Percentiles rank a stretch among this genome's conserved stretches.
Evolutionary conservation across 2,113 vertebrate genomes (phyloP).

Genomic region (Chaetodon trifascialis): DNA sequence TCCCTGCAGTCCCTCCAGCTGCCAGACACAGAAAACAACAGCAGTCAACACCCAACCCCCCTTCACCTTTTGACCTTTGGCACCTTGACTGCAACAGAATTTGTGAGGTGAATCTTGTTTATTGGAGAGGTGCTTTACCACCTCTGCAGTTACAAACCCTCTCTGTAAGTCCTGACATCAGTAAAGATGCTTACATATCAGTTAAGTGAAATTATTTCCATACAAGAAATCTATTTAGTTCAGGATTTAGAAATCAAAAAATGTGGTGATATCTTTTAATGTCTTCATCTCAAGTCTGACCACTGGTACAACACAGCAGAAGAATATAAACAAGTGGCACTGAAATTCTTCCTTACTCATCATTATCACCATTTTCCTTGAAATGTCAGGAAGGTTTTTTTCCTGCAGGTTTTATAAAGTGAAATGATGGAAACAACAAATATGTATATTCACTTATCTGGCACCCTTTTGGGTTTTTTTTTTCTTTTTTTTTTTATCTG

Average conservation of each 20-base stretch:
- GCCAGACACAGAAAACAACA: conserved; percentile 11
- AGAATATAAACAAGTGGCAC: background rate
- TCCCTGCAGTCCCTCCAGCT: conserved; percentile 27
- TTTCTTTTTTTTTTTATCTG: conserved; percentile 10
- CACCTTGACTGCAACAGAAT: conserved; percentile 45
- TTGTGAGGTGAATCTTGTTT: conserved; percentile 35
- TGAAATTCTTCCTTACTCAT: background rate
- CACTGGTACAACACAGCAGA: background rate
- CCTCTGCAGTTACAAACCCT: conserved; percentile 4
- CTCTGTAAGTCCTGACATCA: background rate
- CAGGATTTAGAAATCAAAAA: background rate
- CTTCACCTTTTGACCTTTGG: conserved; percentile 41
- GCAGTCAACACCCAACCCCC: conserved; percentile 36
- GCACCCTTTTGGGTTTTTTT: conserved; percentile 9
- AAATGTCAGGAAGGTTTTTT: background rate
- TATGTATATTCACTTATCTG: background rate
- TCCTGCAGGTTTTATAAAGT: background rate
- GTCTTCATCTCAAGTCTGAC: background rate
- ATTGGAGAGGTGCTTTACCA: conserved; percentile 9
- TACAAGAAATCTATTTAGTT: background rate
- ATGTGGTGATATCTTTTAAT: background rate
- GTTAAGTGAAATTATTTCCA: background rate
- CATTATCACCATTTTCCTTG: background rate
- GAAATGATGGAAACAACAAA: conserved; percentile 9
- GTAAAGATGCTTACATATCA: background rate